Evolutionary conservation across 2,888 invertebrate species (phyloP).

Genomic region (Rhogogaster chlorosoma): DNA sequence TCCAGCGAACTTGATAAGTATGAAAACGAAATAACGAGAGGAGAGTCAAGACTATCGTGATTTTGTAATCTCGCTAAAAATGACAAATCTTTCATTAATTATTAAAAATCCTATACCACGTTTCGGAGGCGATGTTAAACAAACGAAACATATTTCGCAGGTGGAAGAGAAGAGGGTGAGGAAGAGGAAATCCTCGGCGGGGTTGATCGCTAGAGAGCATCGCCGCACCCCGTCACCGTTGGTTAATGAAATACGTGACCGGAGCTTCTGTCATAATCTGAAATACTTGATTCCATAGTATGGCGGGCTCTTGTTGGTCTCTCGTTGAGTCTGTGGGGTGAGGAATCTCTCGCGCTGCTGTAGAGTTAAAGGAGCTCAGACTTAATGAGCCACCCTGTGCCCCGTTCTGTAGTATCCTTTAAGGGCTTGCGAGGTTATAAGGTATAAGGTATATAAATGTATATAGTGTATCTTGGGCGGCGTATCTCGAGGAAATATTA

Average conservation of each 20-base stretch:
- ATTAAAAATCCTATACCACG: conserved; percentile 69
- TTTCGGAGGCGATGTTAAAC: conserved; percentile 64
- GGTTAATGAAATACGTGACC: conserved; percentile 78
- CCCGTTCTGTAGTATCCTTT: conserved; percentile 16
- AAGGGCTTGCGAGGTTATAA: background rate
- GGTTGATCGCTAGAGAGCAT: conserved; percentile 29
- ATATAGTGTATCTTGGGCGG: background rate
- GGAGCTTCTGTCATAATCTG: conserved; percentile 76
- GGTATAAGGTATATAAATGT: conserved; percentile 7
- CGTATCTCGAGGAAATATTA: conserved; percentile 29
- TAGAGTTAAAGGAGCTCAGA: conserved; percentile 41
- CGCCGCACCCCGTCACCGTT: conserved; percentile 65
- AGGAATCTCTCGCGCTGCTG: conserved; percentile 42
- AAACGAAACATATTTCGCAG: conserved; percentile 72
- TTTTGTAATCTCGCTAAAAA: background rate
- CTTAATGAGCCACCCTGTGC: conserved; percentile 47
- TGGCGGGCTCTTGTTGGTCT: conserved; percentile 49
- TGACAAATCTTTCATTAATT: conserved; percentile 55
- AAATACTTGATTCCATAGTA: conserved; percentile 74
- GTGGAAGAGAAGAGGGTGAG: background rate
- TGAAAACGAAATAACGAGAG: background rate
- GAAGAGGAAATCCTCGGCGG: conserved; percentile 33
- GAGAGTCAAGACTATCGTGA: background rate
- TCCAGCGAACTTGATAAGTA: background rate
- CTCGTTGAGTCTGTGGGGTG: conserved; percentile 30